These are phyloP conservation scores for Buceros bicornis DNA, from an alignment of 2,797 vertebrate genomes.

Conservation along the genomic window DNA sequence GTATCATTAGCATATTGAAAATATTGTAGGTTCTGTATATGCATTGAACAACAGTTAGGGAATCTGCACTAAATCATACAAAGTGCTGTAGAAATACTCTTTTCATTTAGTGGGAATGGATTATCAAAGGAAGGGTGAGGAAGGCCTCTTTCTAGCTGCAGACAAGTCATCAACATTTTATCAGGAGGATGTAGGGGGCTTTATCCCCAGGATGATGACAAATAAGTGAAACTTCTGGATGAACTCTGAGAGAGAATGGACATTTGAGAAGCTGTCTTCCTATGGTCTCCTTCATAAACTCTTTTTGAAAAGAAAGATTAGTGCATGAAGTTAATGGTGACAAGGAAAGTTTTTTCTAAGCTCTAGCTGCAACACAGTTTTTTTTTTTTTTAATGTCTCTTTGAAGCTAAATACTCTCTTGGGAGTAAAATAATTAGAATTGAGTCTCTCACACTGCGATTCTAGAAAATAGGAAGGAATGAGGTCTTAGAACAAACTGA, in stretches of 20 bases:
- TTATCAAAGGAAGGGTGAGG: not conserved
- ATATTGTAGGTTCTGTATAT: not conserved
- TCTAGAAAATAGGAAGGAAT: not conserved
- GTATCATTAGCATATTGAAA: not conserved
- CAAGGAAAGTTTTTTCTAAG: not conserved
- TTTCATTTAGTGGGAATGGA: not conserved
- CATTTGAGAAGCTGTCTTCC: not conserved
- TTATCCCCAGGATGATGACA: not conserved
- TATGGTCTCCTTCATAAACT: not conserved
- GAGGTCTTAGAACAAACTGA: not conserved
- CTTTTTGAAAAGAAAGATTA: not conserved
- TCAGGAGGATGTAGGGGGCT: not conserved
- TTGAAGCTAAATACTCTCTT: not conserved
- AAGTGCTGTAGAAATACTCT: not conserved
- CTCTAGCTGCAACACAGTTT: not conserved
- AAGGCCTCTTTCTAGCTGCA: not conserved
- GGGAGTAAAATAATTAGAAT: not conserved
- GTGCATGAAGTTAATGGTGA: not conserved
- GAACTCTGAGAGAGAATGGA: not conserved
- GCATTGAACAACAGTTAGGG: not conserved
- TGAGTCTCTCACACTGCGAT: not conserved
- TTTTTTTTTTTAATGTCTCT: not conserved
- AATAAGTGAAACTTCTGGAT: not conserved
- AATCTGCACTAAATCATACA: not conserved
- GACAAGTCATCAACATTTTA: not conserved